Conservation (phyloP, 1,140 invertebrate genomes). For the Phymastichus coffea region DNA sequence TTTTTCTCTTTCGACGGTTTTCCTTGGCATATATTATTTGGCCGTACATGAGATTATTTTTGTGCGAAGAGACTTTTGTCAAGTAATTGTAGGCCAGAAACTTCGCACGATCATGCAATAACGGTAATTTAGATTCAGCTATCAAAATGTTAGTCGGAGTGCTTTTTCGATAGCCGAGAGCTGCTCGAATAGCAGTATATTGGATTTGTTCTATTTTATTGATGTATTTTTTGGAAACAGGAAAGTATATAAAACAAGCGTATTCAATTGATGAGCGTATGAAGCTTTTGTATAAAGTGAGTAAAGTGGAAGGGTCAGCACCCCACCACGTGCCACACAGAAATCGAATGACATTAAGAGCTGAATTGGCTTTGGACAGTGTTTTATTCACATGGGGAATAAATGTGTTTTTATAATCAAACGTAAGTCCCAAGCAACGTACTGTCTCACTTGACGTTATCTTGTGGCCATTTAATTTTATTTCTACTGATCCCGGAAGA, state of each 20-base stretch:
- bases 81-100: too few species aligned
- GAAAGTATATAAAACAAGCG: too few species aligned
- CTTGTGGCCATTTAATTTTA: not conserved
- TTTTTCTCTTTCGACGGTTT: too few species aligned
- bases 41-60: too few species aligned
- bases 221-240: not conserved
- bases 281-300: not conserved
- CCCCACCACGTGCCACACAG: too few species aligned
- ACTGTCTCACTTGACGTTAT: not conserved
- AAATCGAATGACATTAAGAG: too few species aligned
- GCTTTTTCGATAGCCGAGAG: not conserved
- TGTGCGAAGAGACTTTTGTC: too few species aligned
- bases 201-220: slow-evolving; percentile 2
- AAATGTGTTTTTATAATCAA: not conserved
- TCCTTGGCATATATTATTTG: too few species aligned
- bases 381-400: not conserved
- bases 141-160: not conserved
- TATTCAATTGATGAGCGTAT: too few species aligned
- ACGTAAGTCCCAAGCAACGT: not conserved
- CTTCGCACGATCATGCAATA: not conserved
- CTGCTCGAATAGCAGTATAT: not conserved
- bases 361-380: not conserved
- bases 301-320: not conserved
- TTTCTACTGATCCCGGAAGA: not conserved
- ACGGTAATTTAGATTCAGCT: not conserved